Evolutionary conservation across 2,797 vertebrate genomes (phyloP), one percentile per base, ranked within the genome.

Genomic region (Avahi laniger): DNA sequence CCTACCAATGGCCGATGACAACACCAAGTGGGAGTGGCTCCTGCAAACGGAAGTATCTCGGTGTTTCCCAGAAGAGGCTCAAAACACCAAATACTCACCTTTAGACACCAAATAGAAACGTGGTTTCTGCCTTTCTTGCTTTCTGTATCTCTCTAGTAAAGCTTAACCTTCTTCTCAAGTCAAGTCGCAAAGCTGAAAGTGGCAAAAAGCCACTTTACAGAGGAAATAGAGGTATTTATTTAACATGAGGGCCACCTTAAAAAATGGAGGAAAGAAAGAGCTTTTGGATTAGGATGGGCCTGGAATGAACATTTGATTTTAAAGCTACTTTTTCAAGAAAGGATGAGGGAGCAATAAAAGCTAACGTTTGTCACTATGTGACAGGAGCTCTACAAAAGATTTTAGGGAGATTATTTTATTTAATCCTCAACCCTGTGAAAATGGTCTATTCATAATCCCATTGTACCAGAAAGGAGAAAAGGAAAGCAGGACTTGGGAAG

Each of bases 1-100:
- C 22, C 69, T 67, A 3, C 0, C 12, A 4, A 17, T 0, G 28
- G 28, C 41, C 43, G 76, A 75, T 0, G 24, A 15, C 28, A 38
- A 35, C 7, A 24, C 0, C 0, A 46, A 48, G 22, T 22, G 5
- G 9, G 14, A 0, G 0, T 2, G 72, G 35, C 7, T 14, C 33
- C 87, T 7, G 0, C 5, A 8, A 3, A 61, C 15, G 24, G 28
- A 79, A 72, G 13, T 4, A 2, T 0, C 50, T 28, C 72, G 4
- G 46, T 4, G 48, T 67, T 41, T 48, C 3, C 1, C 0, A 4
- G 33, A 30, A 52, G 24, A 35, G 48, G 48, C 35, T 48, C 35
- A 6, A 2, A 1, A 70, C 70, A 48, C 35, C 52, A 33, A n/a
- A 35, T 43, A 69, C 92, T 92, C 70, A 75, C 70, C 41, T 69